Evolutionary conservation across 2,797 vertebrate genomes (phyloP).

Genomic region (Muraenolepis orangiensis): DNA sequence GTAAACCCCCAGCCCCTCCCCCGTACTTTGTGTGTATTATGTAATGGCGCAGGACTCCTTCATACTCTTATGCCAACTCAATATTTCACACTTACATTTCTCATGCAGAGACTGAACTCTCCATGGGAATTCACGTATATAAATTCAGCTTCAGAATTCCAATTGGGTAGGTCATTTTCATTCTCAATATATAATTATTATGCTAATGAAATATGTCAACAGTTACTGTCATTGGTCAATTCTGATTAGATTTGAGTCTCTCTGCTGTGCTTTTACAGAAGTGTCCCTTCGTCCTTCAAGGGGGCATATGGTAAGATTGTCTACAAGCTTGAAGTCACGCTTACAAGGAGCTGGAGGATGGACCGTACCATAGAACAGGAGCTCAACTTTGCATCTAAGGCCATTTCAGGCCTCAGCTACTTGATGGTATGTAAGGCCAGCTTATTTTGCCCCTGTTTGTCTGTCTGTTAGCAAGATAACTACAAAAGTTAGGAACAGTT

Average conservation of each 20-base stretch:
- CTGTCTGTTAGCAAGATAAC: no score
- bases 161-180: slow-evolving; percentile 78
- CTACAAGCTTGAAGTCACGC: slow-evolving; percentile 86
- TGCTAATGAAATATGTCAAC: background rate
- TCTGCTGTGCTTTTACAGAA: slow-evolving; percentile 66
- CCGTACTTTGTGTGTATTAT: no score
- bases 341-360: slow-evolving; percentile 88
- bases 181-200: background rate
- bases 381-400: slow-evolving; percentile 84
- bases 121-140: slow-evolving; percentile 84
- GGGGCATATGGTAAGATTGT: slow-evolving; percentile 86
- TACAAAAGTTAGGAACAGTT: no score
- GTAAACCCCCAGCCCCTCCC: no score
- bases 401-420: slow-evolving; percentile 74
- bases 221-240: background rate
- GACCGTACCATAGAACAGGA: slow-evolving; percentile 78
- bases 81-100: slow-evolving; percentile 6
- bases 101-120: slow-evolving; percentile 65
- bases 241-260: background rate
- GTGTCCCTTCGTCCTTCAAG: slow-evolving; percentile 88
- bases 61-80: background rate
- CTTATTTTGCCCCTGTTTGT: no score
- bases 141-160: slow-evolving; percentile 87
- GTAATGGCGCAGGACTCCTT: background rate
- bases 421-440: slow-evolving; percentile 77